Percentiles rank a stretch among this genome's conserved stretches.
phyloP scores from a whole-genome alignment of 1,140 invertebrate genomes.

The Drosophila fuyamai region DNA sequence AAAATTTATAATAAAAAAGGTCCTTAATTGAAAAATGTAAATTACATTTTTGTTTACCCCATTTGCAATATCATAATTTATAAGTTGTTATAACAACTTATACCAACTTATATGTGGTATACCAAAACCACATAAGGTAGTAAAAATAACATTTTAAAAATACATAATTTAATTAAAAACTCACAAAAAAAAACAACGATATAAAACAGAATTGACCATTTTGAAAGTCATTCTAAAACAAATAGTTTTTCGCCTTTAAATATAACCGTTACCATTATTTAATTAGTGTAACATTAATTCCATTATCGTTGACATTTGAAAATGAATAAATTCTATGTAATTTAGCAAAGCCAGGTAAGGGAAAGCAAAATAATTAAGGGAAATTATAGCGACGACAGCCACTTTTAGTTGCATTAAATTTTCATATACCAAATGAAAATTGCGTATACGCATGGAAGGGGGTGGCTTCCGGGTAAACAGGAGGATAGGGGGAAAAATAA shows the following conservation, averaged over 20 bases:
- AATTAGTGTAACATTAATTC: conserved; percentile 25
- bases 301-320: conserved; percentile 10
- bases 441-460: conserved; percentile 37
- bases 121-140: too few relatives aligned
- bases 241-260: too few relatives aligned
- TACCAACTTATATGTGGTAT: too few relatives aligned
- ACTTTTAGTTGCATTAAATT: conserved; percentile 69
- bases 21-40: too few relatives aligned
- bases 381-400: conserved; percentile 57
- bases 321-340: conserved; percentile 34
- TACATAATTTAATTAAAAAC: not conserved
- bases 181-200: not conserved
- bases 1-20: too few relatives aligned
- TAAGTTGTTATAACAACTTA: too few relatives aligned
- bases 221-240: not conserved
- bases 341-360: conserved; percentile 19
- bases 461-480: conserved; percentile 1
- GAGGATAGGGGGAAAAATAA: not conserved
- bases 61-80: too few relatives aligned
- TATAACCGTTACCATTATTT: conserved; percentile 6
- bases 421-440: conserved; percentile 69
- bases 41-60: too few relatives aligned
- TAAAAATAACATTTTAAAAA: not conserved
- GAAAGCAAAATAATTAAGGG: conserved; percentile 51
- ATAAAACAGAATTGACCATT: not conserved